phyloP scores from a whole-genome alignment of 2,797 vertebrate genomes.

The Coregonus suidteri region DNA sequence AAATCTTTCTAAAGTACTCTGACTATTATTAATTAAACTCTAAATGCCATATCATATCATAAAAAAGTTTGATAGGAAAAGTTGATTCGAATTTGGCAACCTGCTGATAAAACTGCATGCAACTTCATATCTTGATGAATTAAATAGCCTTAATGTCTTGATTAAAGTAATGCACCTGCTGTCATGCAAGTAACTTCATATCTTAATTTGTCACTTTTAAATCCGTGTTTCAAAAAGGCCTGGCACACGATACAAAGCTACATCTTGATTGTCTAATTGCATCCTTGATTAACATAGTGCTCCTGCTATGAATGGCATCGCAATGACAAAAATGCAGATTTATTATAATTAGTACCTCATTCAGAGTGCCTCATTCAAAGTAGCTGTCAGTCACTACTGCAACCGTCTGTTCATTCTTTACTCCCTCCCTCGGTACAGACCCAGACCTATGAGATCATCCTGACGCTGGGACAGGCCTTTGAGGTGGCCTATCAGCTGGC shows the following conservation, averaged over 20 bases:
- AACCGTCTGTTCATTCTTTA: slow-evolving; percentile 5
- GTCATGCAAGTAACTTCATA: too few relatives aligned
- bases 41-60: not conserved
- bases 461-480: slow-evolving; percentile 95
- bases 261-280: slow-evolving; percentile 41
- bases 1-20: not conserved
- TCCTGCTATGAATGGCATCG: slow-evolving; percentile 44
- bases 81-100: not conserved
- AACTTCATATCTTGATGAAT: not conserved
- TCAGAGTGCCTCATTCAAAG: slow-evolving; percentile 81
- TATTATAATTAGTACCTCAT: not conserved
- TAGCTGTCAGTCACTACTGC: slow-evolving; percentile 91
- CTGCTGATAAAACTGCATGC: not conserved
- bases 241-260: too few relatives aligned
- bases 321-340: not conserved
- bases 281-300: slow-evolving; percentile 47
- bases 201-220: too few relatives aligned
- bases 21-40: not conserved
- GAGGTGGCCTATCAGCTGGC: slow-evolving; percentile 99
- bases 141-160: too few relatives aligned
- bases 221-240: too few relatives aligned
- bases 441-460: slow-evolving; percentile 97
- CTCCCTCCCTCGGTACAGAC: slow-evolving; percentile 78
- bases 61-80: not conserved
- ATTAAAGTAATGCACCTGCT: too few relatives aligned